These are phyloP conservation scores for Carassius carassius DNA, from an alignment of 2,113 vertebrate species.

Conservation along the genomic window DNA sequence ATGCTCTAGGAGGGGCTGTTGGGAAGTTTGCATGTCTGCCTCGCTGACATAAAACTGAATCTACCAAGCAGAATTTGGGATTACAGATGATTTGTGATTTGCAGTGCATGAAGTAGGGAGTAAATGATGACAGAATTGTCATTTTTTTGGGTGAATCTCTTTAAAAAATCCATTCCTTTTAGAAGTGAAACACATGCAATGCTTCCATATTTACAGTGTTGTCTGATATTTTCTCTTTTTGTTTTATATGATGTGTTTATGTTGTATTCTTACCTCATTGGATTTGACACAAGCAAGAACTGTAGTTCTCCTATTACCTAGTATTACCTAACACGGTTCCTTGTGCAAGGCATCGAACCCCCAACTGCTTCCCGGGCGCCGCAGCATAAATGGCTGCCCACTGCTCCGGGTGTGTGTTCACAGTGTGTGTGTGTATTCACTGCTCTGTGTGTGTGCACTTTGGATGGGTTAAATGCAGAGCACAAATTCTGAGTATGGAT, in stretches of 20 bases:
- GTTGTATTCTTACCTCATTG: background rate
- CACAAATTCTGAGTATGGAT: too few relatives aligned
- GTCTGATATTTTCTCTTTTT: background rate
- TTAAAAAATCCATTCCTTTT: background rate
- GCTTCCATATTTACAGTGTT: background rate
- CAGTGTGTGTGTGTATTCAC: too few relatives aligned
- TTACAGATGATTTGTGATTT: conserved; percentile 11
- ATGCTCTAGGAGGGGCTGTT: background rate
- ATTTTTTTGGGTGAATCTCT: background rate
- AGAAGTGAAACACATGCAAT: background rate
- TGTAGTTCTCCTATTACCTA: too few relatives aligned
- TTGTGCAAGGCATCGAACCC: too few relatives aligned
- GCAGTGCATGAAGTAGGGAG: too few relatives aligned
- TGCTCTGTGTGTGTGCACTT: too few relatives aligned
- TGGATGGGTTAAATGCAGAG: too few relatives aligned
- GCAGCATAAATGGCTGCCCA: too few relatives aligned
- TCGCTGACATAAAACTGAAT: background rate
- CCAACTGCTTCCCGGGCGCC: too few relatives aligned
- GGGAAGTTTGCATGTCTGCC: conserved; percentile 17
- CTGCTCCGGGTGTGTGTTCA: too few relatives aligned
- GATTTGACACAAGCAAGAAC: background rate
- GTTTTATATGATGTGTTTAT: background rate
- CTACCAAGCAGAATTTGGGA: background rate
- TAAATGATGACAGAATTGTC: too few relatives aligned
- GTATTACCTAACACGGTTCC: background rate